phyloP scores from a whole-genome alignment of 2,797 vertebrate genomes.

The Protosalanx chinensis region DNA sequence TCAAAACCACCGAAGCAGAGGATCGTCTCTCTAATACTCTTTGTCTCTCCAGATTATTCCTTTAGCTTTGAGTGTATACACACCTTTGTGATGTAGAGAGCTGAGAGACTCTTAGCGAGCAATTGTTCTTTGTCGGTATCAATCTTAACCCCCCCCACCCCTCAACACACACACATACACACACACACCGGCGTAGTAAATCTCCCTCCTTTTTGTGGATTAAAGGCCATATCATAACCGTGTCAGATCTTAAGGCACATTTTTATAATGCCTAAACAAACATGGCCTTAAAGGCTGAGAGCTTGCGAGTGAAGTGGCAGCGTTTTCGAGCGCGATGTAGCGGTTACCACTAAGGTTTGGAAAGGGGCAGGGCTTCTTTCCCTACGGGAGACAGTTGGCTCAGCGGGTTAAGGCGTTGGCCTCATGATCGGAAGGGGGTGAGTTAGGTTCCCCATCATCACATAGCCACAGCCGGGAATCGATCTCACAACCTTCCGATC shows the following conservation, averaged over 20 bases:
- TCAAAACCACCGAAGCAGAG: constrained; percentile 68
- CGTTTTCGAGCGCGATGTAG: too few species aligned
- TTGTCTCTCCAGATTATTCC: constrained; percentile 75
- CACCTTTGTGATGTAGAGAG: constrained; percentile 71
- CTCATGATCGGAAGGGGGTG: too few species aligned
- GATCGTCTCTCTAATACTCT: constrained; percentile 72
- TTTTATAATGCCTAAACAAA: constrained; percentile 64
- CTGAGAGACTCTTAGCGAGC: constrained; percentile 65
- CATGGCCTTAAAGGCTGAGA: constrained; percentile 50
- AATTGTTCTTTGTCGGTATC: constrained; percentile 71
- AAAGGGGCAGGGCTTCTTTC: too few species aligned
- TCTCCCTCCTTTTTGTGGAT: constrained; percentile 61
- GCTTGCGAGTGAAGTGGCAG: background rate
- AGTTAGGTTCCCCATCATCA: too few species aligned
- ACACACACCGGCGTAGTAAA: background rate
- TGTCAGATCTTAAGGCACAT: constrained; percentile 56
- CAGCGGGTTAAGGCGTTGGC: too few species aligned
- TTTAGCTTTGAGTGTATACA: constrained; percentile 72
- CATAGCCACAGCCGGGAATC: too few species aligned
- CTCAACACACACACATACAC: constrained; percentile 27
- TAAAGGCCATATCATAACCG: constrained; percentile 64
- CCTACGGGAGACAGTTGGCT: too few species aligned
- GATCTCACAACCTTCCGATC: too few species aligned
- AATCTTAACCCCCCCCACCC: constrained; percentile 50
- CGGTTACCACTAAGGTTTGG: too few species aligned